Conservation (phyloP, 2,113 vertebrate genomes). For the Malaclemys terrapin region DNA sequence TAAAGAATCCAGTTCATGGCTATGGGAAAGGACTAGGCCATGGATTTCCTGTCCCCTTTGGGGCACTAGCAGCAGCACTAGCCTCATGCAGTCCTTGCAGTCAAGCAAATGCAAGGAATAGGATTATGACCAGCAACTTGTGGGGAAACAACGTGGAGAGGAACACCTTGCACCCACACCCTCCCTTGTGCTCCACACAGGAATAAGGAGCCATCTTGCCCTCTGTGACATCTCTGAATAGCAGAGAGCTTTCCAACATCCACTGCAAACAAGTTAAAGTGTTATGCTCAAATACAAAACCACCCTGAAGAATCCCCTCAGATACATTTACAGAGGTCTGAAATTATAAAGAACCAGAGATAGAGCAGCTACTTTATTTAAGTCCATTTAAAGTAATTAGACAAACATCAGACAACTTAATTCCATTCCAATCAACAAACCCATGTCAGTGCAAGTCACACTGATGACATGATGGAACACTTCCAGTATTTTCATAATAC, state of each 20-base stretch:
- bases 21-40: neutral
- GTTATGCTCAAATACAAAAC: neutral
- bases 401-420: neutral
- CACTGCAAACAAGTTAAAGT: neutral
- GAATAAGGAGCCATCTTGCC: neutral
- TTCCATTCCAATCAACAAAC: neutral
- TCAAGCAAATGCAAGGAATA: neutral
- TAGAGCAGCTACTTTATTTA: neutral
- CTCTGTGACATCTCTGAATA: too few relatives aligned
- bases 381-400: neutral
- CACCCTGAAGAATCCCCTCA: neutral
- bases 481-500: neutral
- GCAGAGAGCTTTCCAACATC: neutral
- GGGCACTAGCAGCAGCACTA: neutral
- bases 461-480: neutral
- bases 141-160: neutral
- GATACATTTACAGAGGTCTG: neutral
- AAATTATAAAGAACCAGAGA: neutral
- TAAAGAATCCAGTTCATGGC: neutral
- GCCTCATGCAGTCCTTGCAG: too few relatives aligned
- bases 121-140: neutral
- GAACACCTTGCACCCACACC: neutral
- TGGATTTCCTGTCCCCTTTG: neutral
- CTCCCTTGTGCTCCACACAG: neutral
- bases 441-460: accelerated